These are phyloP conservation scores for Peribatodes rhomboidaria DNA, from an alignment of 2,888 invertebrate species.

Conservation along the genomic window DNA sequence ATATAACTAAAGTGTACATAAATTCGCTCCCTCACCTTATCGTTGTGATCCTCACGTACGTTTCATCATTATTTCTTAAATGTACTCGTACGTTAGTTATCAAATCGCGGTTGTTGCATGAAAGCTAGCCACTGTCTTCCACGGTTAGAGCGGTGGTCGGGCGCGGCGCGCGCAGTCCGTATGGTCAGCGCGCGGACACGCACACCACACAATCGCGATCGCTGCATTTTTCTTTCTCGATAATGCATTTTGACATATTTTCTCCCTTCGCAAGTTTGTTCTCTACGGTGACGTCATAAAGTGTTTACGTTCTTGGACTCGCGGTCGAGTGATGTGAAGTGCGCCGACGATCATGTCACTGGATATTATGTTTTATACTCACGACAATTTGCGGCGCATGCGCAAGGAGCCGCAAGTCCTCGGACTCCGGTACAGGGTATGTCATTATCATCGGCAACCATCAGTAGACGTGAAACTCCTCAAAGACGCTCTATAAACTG, in stretches of 20 bases:
- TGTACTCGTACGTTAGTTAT: background rate
- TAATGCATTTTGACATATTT: constrained; percentile 84
- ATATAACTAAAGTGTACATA: background rate
- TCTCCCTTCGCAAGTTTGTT: constrained; percentile 59
- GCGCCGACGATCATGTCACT: constrained; percentile 70
- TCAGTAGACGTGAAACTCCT: no score
- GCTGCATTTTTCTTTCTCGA: constrained; percentile 57
- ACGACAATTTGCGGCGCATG: constrained; percentile 82
- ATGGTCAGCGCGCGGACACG: constrained; percentile 62
- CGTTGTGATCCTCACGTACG: background rate
- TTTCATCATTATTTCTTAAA: constrained; percentile 13
- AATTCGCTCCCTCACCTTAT: constrained; percentile 1
- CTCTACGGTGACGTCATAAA: constrained; percentile 64
- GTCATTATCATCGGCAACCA: constrained; percentile 47
- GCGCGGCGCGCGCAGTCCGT: constrained; percentile 65
- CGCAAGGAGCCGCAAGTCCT: constrained; percentile 80
- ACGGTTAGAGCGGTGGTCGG: constrained; percentile 13
- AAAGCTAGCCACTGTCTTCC: constrained; percentile 13
- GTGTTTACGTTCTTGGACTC: constrained; percentile 61
- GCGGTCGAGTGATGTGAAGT: constrained; percentile 63
- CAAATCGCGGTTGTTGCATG: constrained; percentile 40
- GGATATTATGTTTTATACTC: constrained; percentile 85
- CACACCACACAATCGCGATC: constrained; percentile 58
- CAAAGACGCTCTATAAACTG: no score
- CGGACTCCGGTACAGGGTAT: constrained; percentile 83